Evolutionary conservation across 2,797 vertebrate species (phyloP).

Genomic region (Poliocrania exsul): DNA sequence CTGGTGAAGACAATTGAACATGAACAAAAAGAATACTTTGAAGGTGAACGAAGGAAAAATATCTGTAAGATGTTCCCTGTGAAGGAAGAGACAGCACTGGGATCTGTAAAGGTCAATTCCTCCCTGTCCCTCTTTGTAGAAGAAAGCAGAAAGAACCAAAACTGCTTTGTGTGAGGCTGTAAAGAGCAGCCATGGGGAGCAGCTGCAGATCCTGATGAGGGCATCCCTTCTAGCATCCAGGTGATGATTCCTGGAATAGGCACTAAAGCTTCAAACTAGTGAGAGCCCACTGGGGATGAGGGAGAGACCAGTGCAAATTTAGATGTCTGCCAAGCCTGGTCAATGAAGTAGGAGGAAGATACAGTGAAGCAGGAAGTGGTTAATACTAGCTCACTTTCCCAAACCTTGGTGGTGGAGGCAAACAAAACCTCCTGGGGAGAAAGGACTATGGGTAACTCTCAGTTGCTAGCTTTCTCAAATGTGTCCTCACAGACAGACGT

Average conservation of each 20-base stretch:
- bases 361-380: background rate
- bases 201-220: background rate
- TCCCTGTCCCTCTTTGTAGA: background rate
- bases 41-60: background rate
- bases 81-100: background rate
- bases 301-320: background rate
- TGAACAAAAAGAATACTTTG: background rate
- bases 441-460: background rate
- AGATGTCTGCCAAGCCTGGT: background rate
- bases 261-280: background rate
- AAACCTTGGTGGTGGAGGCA: background rate
- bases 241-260: background rate
- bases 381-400: background rate
- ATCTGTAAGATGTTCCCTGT: background rate
- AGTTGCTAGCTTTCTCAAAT: background rate
- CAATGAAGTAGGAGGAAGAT: background rate
- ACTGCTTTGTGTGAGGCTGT: background rate
- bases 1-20: background rate
- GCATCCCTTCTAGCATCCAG: background rate
- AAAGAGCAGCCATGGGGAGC: background rate
- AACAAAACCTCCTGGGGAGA: background rate
- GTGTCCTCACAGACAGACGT: background rate
- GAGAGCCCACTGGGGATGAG: background rate
- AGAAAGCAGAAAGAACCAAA: background rate
- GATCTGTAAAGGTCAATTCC: background rate